Evolutionary conservation across 2,888 invertebrate species (phyloP), one percentile per base, ranked within the genome.

Genomic region (Agonopterix arenella): DNA sequence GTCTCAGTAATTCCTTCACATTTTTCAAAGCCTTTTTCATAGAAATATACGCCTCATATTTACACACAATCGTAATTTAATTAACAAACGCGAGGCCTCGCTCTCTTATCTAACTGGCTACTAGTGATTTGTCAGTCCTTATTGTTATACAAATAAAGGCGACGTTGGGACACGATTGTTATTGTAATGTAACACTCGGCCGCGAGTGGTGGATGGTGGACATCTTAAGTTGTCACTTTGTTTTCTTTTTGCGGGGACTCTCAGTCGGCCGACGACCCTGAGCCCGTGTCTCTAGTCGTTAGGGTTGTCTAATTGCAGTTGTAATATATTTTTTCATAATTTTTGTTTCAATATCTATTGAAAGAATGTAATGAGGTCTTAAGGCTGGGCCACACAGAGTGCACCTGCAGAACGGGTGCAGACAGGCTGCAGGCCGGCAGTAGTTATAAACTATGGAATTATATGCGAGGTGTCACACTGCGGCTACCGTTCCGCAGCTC

Each of bases 201-300:
- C 57, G 64, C 62, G 70, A 77, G 72, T 71, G 64, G 66, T 72
- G 81, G 81, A 82, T 71, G 64, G 65, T 72, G 81, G 81, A 82
- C 80, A 79, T 82, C 83, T 85, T 80, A 74, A 79, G 73, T 78
- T 84, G 84, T 84, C 80, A 81, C 78, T 76, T 76, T 81, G 76
- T 84, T 85, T 83, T 86, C 79, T 84, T 84, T 84, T 80, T 77
- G 80, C 71, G 70, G 72, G 59, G 62, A 61, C 73, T 72, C 78
- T 81, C 64, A 59, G 53, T 49, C 76, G 88, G 80, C 57, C 84
- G 73, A 76, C 76, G 86, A 86, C 85, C 84, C 71, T 71, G 58
- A 52, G 56, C 64, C 66, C 62, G 61, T 65, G 62, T 66, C 56
- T 70, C 60, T 66, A 60, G 61, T 54, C 55, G 46, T 38, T 68